These are phyloP conservation scores for Mobula hypostoma DNA, from an alignment of 2,113 vertebrate genomes.

Conservation along the genomic window DNA sequence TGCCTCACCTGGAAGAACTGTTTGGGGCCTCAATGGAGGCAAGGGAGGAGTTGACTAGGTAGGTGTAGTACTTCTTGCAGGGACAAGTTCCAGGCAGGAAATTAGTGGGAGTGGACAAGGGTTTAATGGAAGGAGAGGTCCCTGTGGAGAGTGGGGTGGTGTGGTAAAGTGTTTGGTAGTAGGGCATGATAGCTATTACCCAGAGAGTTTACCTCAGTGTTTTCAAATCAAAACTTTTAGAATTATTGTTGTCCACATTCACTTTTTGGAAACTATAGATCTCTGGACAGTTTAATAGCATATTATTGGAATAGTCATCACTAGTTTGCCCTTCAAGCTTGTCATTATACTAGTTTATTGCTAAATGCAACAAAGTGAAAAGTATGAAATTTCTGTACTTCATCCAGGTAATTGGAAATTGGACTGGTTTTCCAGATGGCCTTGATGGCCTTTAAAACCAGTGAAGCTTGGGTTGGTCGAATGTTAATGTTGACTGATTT, in stretches of 20 bases:
- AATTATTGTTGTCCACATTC: background rate
- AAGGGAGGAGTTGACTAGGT: no score
- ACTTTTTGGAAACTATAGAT: background rate
- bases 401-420: background rate
- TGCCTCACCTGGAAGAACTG: no score
- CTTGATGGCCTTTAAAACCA: background rate
- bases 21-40: no score
- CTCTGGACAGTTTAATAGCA: slow-evolving; percentile 1
- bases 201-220: background rate
- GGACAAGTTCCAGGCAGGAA: no score
- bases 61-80: no score
- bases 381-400: background rate
- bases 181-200: background rate
- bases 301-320: background rate
- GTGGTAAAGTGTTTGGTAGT: no score
- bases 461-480: background rate
- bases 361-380: background rate
- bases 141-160: no score
- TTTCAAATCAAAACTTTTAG: background rate
- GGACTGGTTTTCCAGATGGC: background rate
- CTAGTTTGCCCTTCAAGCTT: background rate
- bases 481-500: background rate
- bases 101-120: no score
- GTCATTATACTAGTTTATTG: background rate
- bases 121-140: no score